Conservation (phyloP, 1,140 invertebrate genomes). For the Macrobrachium nipponense region DNA sequence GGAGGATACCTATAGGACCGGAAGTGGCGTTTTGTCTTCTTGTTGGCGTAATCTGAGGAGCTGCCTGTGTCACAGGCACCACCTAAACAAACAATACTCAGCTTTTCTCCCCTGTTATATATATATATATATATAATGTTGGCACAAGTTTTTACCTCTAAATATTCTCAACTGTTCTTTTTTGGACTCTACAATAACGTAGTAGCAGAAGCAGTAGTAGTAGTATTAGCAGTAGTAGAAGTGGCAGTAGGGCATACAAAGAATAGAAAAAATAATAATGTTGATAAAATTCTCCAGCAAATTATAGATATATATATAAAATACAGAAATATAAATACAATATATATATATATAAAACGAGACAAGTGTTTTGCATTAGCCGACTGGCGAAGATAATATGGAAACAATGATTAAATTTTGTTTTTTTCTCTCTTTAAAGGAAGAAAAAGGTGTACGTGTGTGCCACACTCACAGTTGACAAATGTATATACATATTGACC, state of each 20-base stretch:
- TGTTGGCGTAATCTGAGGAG: constrained; percentile 50
- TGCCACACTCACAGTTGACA: constrained; percentile 51
- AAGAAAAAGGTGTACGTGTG: constrained; percentile 37
- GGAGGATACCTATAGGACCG: constrained; percentile 26
- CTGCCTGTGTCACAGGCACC: constrained; percentile 49
- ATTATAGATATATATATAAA: too few species aligned
- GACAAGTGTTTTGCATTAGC: constrained; percentile 59
- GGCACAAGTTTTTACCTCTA: constrained; percentile 42
- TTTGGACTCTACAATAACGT: not conserved
- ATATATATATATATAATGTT: constrained; percentile 39
- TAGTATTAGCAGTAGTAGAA: not conserved
- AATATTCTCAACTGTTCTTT: constrained; percentile 29
- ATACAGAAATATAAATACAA: not conserved
- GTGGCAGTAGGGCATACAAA: constrained; percentile 37
- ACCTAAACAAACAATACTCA: constrained; percentile 56
- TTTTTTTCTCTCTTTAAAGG: constrained; percentile 17
- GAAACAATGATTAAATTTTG: constrained; percentile 22
- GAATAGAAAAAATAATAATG: constrained; percentile 24
- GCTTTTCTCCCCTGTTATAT: constrained; percentile 42
- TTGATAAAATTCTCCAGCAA: not conserved
- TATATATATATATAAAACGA: constrained; percentile 30
- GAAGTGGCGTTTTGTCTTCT: constrained; percentile 41
- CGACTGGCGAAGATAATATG: constrained; percentile 55
- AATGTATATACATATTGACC: not conserved
- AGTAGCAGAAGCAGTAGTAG: too few species aligned